Conservation (phyloP, 2,113 vertebrate species). For the Plestiodon gilberti region DNA sequence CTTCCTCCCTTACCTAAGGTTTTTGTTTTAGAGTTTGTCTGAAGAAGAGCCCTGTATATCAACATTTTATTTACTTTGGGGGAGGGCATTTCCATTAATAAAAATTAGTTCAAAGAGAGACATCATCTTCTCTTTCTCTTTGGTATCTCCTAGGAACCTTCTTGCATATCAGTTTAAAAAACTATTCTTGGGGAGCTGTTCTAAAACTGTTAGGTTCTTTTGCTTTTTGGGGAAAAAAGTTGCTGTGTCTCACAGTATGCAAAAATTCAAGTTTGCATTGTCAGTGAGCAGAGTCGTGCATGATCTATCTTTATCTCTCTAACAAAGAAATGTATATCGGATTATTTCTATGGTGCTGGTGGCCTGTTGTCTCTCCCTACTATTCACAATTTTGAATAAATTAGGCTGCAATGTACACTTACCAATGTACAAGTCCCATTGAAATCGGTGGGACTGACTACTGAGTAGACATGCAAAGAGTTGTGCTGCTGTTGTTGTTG, state of each 20-base stretch:
- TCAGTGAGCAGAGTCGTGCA: not conserved
- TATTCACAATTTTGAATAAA: too few species aligned
- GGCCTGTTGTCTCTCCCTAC: too few species aligned
- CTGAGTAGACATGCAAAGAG: too few species aligned
- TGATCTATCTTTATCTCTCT: not conserved
- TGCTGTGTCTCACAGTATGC: not conserved
- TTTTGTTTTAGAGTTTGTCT: not conserved
- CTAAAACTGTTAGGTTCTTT: too few species aligned
- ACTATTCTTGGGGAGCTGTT: not conserved
- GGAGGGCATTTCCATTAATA: not conserved
- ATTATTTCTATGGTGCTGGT: not conserved
- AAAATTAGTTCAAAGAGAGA: not conserved
- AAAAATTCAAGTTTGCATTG: not conserved
- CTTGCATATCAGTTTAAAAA: not conserved
- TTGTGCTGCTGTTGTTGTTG: too few species aligned
- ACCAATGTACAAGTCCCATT: too few species aligned
- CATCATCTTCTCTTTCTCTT: too few species aligned
- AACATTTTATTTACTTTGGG: not conserved
- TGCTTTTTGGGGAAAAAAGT: not conserved
- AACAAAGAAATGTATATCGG: not conserved
- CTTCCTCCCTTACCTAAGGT: too few species aligned
- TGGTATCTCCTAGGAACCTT: not conserved
- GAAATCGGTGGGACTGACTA: too few species aligned
- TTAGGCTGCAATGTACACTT: too few species aligned
- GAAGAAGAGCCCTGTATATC: not conserved